phyloP scores from a whole-genome alignment of 2,113 vertebrate species.

The Misgurnus anguillicaudatus region DNA sequence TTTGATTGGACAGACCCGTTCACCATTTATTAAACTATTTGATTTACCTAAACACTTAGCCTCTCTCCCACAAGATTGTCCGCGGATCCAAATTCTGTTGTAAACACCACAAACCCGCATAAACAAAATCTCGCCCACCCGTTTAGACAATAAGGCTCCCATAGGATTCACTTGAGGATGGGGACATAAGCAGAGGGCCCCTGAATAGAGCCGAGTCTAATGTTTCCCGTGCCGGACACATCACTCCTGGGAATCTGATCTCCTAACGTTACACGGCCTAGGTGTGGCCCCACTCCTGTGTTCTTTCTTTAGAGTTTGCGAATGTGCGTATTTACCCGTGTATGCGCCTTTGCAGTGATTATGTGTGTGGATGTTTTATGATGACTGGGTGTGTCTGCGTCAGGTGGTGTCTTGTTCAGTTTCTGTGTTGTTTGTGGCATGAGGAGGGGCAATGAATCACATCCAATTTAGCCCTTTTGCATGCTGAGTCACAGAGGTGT shows the following conservation, averaged over 20 bases:
- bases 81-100: background rate
- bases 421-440: background rate
- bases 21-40: conserved; percentile 21
- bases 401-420: background rate
- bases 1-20: conserved; percentile 27
- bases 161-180: conserved; percentile 27
- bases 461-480: background rate
- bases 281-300: conserved; percentile 68
- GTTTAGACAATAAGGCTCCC: conserved; percentile 20
- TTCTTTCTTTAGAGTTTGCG: conserved; percentile 60
- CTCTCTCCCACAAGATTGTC: conserved; percentile 27
- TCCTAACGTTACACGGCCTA: conserved; percentile 69
- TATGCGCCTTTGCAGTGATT: conserved; percentile 49
- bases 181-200: conserved; percentile 17
- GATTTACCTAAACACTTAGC: conserved; percentile 24
- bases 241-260: conserved; percentile 63
- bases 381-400: conserved; percentile 33
- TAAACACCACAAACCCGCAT: conserved; percentile 17
- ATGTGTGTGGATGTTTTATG: conserved; percentile 51
- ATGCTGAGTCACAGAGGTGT: conserved; percentile 27
- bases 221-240: conserved; percentile 49
- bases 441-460: background rate
- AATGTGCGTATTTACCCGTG: conserved; percentile 56
- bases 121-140: conserved; percentile 3
- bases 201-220: conserved; percentile 50